Conservation (phyloP, 2,113 vertebrate species). For the Peucedramus taeniatus region DNA sequence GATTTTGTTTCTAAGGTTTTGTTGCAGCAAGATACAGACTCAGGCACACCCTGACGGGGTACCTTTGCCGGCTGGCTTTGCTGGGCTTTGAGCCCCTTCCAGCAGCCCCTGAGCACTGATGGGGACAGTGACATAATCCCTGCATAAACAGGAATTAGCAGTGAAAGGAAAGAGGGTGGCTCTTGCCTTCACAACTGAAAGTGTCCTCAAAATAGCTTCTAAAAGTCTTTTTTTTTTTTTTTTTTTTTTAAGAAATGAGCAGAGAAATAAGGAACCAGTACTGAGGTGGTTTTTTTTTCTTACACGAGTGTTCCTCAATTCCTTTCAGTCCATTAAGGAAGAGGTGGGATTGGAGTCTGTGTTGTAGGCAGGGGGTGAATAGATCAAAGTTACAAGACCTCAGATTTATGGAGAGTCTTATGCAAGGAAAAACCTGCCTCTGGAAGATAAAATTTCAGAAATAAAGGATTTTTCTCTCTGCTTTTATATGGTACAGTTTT, state of each 20-base stretch:
- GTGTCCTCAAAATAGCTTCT: not conserved
- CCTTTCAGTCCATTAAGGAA: not conserved
- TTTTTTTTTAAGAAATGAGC: not conserved
- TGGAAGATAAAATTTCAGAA: slow-evolving; percentile 3
- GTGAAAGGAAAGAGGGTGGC: not conserved
- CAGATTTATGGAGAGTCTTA: not conserved
- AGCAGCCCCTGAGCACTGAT: not conserved
- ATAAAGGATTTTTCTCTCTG: not conserved
- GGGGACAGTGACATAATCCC: not conserved
- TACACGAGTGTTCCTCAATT: fast-evolving
- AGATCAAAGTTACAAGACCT: not conserved
- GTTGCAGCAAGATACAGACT: not conserved
- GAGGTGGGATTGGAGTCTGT: not conserved
- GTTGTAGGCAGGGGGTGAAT: not conserved
- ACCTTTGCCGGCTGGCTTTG: not conserved
- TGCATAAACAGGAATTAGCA: fast-evolving
- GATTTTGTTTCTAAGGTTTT: slow-evolving; percentile 33
- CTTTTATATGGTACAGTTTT: not conserved
- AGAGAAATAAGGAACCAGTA: not conserved
- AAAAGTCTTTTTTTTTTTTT: not conserved
- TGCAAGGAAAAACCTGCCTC: not conserved
- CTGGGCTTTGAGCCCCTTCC: not conserved
- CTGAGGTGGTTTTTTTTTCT: not conserved
- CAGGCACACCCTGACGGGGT: not conserved
- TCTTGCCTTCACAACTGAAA: not conserved